Conservation (phyloP, 2,113 vertebrate genomes). For the Zeus faber region DNA sequence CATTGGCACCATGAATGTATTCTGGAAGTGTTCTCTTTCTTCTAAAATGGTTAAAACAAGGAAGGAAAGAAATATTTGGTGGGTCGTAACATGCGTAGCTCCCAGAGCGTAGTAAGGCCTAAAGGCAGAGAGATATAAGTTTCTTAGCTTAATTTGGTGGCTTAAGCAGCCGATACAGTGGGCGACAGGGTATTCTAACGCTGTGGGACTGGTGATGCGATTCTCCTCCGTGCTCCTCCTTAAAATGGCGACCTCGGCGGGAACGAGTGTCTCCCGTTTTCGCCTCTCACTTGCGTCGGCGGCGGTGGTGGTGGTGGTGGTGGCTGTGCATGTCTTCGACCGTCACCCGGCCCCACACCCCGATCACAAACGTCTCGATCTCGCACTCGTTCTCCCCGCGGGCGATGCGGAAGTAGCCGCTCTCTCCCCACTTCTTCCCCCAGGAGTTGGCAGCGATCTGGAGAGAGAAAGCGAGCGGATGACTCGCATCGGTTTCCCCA, state of each 20-base stretch:
- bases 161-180: no score
- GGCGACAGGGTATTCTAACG: slow-evolving; percentile 21
- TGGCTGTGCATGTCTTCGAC: slow-evolving; percentile 89
- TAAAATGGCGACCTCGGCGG: slow-evolving; percentile 4
- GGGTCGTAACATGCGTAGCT: no score
- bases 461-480: background rate
- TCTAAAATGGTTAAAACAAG: no score
- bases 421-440: slow-evolving; percentile 92
- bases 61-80: no score
- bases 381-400: slow-evolving; percentile 92
- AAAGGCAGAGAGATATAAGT: no score
- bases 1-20: no score
- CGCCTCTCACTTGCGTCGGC: slow-evolving; percentile 44
- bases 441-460: slow-evolving; percentile 95
- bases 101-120: no score
- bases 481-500: no score
- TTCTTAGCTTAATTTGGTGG: no score
- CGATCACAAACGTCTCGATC: slow-evolving; percentile 92
- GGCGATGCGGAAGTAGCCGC: slow-evolving; percentile 89
- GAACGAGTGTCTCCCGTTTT: slow-evolving; percentile 15
- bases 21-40: no score
- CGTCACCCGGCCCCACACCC: slow-evolving; percentile 91
- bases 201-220: slow-evolving; percentile 22
- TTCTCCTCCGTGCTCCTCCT: slow-evolving; percentile 16
- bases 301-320: slow-evolving; percentile 65